Percentiles rank a stretch among this genome's conserved stretches.
Evolutionary conservation across 1,140 invertebrate genomes (phyloP).

Genomic region (Aporrectodea caliginosa): DNA sequence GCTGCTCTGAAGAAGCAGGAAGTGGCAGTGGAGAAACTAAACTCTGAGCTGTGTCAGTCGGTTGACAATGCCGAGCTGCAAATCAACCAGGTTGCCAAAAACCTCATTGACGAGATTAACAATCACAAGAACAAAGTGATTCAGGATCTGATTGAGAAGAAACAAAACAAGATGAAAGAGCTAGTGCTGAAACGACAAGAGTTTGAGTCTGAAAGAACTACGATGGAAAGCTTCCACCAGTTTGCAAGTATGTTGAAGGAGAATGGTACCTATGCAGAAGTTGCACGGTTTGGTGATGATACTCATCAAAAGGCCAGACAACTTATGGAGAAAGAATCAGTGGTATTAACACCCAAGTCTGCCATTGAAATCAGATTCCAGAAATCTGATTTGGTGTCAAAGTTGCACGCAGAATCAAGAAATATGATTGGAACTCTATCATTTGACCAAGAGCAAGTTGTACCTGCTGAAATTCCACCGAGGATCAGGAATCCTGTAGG

Average conservation of each 20-base stretch:
- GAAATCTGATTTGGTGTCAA: neutral
- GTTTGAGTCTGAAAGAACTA: neutral
- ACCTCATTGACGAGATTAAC: neutral
- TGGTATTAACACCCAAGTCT: neutral
- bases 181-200: neutral
- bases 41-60: neutral
- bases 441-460: too few relatives aligned
- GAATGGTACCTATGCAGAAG: neutral
- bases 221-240: neutral
- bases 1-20: neutral
- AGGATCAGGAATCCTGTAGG: too few relatives aligned
- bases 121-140: neutral
- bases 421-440: neutral
- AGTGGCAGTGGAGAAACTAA: neutral
- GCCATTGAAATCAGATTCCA: neutral
- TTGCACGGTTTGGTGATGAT: neutral
- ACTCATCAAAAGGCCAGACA: neutral
- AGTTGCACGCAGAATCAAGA: neutral
- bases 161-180: neutral
- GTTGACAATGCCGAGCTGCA: neutral
- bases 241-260: neutral
- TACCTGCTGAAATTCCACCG: too few relatives aligned
- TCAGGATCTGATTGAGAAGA: neutral
- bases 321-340: neutral
- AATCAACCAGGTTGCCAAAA: neutral